phyloP scores from a whole-genome alignment of 2,113 vertebrate genomes.

The Dasyprocta punctata region DNA sequence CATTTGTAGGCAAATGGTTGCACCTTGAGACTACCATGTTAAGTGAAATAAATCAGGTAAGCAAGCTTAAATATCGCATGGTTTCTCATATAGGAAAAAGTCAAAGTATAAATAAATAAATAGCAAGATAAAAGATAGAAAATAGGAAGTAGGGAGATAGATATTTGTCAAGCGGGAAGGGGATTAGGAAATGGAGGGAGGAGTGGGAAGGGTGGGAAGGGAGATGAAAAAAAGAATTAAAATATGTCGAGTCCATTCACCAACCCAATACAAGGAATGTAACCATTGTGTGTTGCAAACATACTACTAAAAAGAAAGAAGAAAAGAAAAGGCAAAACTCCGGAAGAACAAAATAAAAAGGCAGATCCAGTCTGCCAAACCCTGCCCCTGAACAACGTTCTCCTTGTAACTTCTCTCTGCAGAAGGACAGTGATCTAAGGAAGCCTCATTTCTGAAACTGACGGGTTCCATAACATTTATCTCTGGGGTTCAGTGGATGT shows the following conservation, averaged over 20 bases:
- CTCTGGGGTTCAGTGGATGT: background rate
- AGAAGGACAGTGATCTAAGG: no score
- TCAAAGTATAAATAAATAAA: background rate
- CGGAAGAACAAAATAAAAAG: background rate
- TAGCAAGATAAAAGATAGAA: background rate
- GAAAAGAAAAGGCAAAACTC: background rate
- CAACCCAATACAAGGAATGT: background rate
- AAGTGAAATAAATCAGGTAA: background rate
- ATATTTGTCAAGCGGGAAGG: background rate
- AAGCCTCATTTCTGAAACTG: background rate
- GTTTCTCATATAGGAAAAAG: background rate
- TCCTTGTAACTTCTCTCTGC: rapidly evolving
- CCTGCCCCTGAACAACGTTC: background rate
- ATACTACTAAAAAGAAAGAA: no score
- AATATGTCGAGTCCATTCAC: background rate
- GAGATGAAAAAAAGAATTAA: background rate
- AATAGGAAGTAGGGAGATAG: background rate
- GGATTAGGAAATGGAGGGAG: background rate
- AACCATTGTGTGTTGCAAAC: no score
- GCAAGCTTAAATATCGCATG: background rate
- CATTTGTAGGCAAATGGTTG: background rate
- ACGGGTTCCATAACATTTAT: no score
- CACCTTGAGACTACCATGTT: background rate
- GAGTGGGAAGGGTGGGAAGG: background rate
- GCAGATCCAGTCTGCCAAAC: background rate